phyloP scores from a whole-genome alignment of 2,797 vertebrate species.

The Oryzias sinensis region DNA sequence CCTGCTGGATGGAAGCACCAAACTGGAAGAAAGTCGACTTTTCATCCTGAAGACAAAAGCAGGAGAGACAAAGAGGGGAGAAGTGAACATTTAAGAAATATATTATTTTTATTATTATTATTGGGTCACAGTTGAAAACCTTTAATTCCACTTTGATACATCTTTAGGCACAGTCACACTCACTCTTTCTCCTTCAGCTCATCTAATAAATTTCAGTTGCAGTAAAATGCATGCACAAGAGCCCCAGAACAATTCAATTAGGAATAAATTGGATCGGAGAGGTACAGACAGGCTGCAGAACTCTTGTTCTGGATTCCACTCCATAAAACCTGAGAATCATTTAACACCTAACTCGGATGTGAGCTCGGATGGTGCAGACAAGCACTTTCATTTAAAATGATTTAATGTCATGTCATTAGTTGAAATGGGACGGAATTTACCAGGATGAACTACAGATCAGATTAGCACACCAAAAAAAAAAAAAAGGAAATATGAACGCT shows the following conservation, averaged over 20 bases:
- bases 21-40: constrained; percentile 98
- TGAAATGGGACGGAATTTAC: constrained; percentile 19
- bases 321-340: constrained; percentile 69
- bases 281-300: constrained; percentile 43
- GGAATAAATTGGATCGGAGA: constrained; percentile 68
- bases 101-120: constrained; percentile 21
- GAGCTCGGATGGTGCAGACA: constrained; percentile 40
- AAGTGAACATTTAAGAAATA: constrained; percentile 7
- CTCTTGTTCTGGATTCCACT: constrained; percentile 56
- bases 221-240: constrained; percentile 62
- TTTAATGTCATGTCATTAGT: constrained; percentile 24
- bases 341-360: constrained; percentile 53
- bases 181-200: constrained; percentile 5
- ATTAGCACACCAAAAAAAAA: background rate
- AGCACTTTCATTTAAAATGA: constrained; percentile 37
- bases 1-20: constrained; percentile 96
- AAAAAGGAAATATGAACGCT: background rate
- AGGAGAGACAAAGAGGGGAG: background rate
- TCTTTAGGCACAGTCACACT: constrained; percentile 30
- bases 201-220: constrained; percentile 38
- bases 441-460: background rate
- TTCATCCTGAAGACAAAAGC: constrained; percentile 81
- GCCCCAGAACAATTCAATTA: constrained; percentile 69
- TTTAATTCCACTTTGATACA: constrained; percentile 21
- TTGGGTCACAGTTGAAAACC: constrained; percentile 12